Conservation (phyloP, 2,113 vertebrate genomes). For the Rallus limicola region DNA sequence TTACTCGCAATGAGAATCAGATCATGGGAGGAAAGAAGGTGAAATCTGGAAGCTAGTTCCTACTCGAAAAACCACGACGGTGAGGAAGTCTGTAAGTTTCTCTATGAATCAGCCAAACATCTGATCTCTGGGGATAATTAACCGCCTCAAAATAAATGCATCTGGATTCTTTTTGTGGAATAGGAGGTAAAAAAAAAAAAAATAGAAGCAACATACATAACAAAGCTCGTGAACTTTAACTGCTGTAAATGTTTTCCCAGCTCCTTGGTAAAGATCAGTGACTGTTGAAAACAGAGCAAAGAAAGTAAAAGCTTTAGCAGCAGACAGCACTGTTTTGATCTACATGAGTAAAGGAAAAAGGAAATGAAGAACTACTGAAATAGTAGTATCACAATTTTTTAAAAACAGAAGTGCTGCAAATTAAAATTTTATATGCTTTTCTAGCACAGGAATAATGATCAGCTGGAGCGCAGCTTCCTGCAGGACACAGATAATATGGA, state of each 20-base stretch:
- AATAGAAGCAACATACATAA: background rate
- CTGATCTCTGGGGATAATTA: slow-evolving; percentile 52
- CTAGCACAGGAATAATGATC: background rate
- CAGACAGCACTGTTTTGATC: background rate
- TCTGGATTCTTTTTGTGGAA: background rate
- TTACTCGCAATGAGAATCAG: slow-evolving; percentile 15
- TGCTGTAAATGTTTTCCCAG: background rate
- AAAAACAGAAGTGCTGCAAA: background rate
- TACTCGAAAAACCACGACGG: slow-evolving; percentile 5
- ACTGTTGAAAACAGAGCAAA: background rate
- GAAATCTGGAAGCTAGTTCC: slow-evolving; percentile 46
- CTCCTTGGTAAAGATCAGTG: background rate
- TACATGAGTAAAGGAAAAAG: background rate
- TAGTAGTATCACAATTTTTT: background rate
- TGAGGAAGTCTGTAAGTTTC: slow-evolving; percentile 24
- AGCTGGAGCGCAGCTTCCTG: background rate
- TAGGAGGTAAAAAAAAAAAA: background rate
- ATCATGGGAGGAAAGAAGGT: slow-evolving; percentile 7
- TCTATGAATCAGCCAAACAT: slow-evolving; percentile 63
- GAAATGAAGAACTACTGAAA: background rate
- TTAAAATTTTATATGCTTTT: background rate
- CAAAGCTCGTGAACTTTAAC: background rate
- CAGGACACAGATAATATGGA: background rate
- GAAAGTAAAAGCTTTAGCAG: background rate
- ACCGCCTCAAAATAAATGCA: slow-evolving; percentile 41